A percentile compares a stretch with the other conserved stretches of the same genome.
phyloP scores from a whole-genome alignment of 2,113 vertebrate genomes.

The Aythya baeri region DNA sequence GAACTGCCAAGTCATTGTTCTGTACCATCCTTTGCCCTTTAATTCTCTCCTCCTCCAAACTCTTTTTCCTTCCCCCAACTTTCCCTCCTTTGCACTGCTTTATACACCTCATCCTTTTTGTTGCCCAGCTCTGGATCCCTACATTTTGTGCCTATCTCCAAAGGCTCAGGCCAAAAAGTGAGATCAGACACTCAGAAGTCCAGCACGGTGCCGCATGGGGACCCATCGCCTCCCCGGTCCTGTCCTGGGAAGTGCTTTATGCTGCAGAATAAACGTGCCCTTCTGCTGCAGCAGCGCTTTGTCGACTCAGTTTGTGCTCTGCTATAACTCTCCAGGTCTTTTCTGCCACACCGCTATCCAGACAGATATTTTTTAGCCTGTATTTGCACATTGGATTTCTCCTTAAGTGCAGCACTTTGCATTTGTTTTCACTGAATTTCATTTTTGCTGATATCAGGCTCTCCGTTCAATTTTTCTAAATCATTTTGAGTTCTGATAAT shows the following conservation, averaged over 20 bases:
- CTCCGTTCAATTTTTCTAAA: background rate
- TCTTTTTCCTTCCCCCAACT: background rate
- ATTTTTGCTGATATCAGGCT: background rate
- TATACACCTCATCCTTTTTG: background rate
- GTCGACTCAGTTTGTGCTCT: background rate
- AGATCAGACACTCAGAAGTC: background rate
- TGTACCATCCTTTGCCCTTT: background rate
- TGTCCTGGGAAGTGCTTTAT: background rate
- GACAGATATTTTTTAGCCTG: background rate
- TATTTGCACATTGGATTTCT: conserved; percentile 23
- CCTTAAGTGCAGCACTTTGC: background rate
- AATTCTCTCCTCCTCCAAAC: background rate
- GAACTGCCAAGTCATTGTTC: background rate
- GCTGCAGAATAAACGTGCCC: background rate
- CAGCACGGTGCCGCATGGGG: background rate
- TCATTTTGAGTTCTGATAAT: conserved; percentile 30
- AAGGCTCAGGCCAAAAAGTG: background rate
- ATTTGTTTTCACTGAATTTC: conserved; percentile 37
- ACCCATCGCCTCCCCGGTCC: background rate
- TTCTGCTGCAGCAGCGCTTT: background rate
- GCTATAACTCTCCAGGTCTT: background rate
- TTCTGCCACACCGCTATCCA: background rate
- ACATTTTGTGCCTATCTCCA: background rate
- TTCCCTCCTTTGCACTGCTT: background rate
- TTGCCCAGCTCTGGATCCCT: background rate